Conservation (phyloP, 2,888 invertebrate genomes). For the Eilema depressum region DNA sequence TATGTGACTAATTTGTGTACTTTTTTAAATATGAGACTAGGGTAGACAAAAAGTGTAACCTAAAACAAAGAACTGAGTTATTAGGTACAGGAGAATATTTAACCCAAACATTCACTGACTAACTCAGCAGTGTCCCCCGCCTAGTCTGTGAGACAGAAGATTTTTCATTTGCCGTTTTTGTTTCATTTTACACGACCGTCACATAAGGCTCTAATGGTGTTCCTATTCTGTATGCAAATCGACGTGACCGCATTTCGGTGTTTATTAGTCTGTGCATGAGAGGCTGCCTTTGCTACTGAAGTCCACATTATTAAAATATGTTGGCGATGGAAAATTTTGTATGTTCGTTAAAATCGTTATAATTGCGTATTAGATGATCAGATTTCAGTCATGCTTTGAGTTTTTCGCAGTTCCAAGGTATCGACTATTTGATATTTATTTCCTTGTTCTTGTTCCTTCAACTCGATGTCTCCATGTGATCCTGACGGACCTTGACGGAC, state of each 20-base stretch:
- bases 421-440: no score
- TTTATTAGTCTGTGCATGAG: background rate
- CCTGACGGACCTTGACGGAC: no score
- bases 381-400: no score
- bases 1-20: no score
- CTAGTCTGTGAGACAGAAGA: background rate
- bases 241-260: background rate
- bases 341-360: background rate
- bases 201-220: conserved; percentile 2
- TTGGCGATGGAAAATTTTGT: background rate
- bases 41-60: no score
- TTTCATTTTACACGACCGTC: background rate
- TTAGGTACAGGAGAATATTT: background rate
- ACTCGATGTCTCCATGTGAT: no score
- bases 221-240: background rate
- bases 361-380: no score
- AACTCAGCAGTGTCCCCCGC: background rate
- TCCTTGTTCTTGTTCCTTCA: no score
- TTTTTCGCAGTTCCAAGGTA: no score
- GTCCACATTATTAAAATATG: background rate
- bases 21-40: no score
- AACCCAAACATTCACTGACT: background rate
- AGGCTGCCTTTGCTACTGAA: background rate
- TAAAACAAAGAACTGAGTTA: background rate
- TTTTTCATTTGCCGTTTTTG: background rate